Evolutionary conservation across 1,140 invertebrate genomes (phyloP).

Genomic region (Zaprionus nigranus): DNA sequence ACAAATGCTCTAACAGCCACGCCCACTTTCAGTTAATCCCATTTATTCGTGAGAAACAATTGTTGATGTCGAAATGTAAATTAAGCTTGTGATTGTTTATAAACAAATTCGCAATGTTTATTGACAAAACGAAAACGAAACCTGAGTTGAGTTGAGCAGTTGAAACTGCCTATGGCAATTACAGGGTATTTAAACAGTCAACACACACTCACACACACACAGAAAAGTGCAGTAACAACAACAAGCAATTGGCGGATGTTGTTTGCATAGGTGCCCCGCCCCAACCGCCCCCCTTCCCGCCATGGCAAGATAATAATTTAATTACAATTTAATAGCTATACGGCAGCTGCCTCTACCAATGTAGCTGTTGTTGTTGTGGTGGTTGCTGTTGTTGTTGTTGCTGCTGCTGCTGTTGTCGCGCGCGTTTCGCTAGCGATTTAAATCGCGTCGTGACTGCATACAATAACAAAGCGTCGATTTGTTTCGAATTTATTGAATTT

Average conservation of each 20-base stretch:
- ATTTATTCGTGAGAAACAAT: neutral
- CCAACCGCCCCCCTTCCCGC: neutral
- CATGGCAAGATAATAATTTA: slow-evolving; percentile 69
- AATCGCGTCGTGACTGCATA: slow-evolving; percentile 46
- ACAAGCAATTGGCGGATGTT: slow-evolving; percentile 70
- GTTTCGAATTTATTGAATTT: slow-evolving; percentile 29
- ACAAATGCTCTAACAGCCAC: neutral
- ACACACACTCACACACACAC: neutral
- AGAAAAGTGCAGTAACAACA: slow-evolving; percentile 5
- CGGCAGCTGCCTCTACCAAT: slow-evolving; percentile 26
- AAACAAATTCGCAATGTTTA: neutral
- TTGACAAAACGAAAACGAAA: neutral
- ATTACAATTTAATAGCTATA: slow-evolving; percentile 68
- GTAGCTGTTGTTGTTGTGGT: neutral
- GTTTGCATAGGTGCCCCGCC: slow-evolving; percentile 55
- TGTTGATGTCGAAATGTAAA: slow-evolving; percentile 10
- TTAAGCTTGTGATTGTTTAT: slow-evolving; percentile 4
- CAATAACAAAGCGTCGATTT: slow-evolving; percentile 34
- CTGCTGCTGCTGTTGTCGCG: slow-evolving; percentile 22
- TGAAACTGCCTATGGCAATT: slow-evolving; percentile 25
- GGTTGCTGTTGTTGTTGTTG: too few species aligned
- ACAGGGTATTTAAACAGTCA: neutral
- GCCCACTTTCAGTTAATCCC: slow-evolving; percentile 1
- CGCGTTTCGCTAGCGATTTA: slow-evolving; percentile 46
- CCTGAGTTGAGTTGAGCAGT: neutral